These are phyloP conservation scores for Xestia rhomboidea DNA, from an alignment of 2,888 invertebrate genomes.

Conservation along the genomic window DNA sequence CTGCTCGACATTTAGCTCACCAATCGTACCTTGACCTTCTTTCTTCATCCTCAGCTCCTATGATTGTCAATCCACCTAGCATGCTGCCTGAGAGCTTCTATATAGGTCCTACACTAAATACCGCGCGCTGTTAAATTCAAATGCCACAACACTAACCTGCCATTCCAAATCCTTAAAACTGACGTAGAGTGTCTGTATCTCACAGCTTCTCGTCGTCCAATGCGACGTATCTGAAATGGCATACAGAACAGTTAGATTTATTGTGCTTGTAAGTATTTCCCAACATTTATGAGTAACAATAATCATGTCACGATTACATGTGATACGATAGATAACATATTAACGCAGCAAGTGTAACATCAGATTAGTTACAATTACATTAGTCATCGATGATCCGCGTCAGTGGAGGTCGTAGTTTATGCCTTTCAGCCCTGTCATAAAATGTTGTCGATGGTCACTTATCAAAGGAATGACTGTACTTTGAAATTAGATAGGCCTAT, in stretches of 20 bases:
- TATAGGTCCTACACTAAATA: neutral
- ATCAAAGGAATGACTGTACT: neutral
- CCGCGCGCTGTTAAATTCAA: neutral
- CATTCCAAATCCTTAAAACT: constrained; percentile 97
- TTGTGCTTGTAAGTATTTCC: constrained; percentile 3
- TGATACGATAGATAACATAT: constrained; percentile 17
- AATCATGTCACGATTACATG: constrained; percentile 18
- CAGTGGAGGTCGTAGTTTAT: constrained; percentile 17
- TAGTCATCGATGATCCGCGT: constrained; percentile 38
- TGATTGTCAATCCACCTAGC: neutral
- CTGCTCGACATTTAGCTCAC: neutral
- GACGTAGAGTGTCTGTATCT: constrained; percentile 97
- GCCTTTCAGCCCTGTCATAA: neutral
- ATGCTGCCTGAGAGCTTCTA: neutral
- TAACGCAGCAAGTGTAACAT: constrained; percentile 17
- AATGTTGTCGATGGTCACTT: neutral
- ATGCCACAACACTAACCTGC: constrained; percentile 91
- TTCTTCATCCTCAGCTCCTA: neutral
- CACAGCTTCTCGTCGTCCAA: constrained; percentile 93
- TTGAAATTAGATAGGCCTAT: constrained; percentile 7
- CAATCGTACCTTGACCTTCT: neutral
- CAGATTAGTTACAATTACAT: constrained; percentile 27
- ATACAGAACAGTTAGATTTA: constrained; percentile 16
- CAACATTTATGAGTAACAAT: constrained; percentile 39
- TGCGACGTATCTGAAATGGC: constrained; percentile 86